Evolutionary conservation across 2,888 invertebrate species (phyloP), one percentile per base, ranked within the genome.

Genomic region (Drosophila parthenogenetica): DNA sequence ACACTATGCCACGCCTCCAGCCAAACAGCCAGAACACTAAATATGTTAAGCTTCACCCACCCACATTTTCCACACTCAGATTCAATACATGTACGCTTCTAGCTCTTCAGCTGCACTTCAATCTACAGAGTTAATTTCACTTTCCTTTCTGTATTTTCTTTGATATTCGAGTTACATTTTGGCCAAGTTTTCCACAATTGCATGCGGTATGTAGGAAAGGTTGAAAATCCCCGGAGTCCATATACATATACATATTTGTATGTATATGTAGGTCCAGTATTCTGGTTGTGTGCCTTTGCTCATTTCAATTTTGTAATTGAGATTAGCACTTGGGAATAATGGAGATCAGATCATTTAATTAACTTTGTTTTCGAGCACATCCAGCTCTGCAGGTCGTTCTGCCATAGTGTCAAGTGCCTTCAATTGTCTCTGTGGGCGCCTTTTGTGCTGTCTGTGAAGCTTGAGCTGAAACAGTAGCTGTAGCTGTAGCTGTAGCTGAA

Each of bases 291-390:
- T 69, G 69, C 61, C 67, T 69, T 78, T 82, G 87, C 82, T 90
- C 89, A 89, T 83, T 91, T 89, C 87, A 89, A 90, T 90, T 89
- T 89, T 83, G 87, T 90, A 90, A 91, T 89, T 90, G 88, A 87
- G 91, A 89, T 88, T 90, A 85, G 83, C 90, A 82, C 87, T 87
- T 86, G 86, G 89, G 87, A 79, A 89, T 89, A 90, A 90, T 87
- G 83, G 83, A 90, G 91, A 91, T 90, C 89, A 86, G 87, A 91
- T 90, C 90, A 90, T 90, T 90, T 91, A 90, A 90, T 90, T 90
- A 90, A 90, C 85, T 90, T 91, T 89, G 80, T 81, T 85, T 79
- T 88, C 89, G 78, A 82, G 83, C 78, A 82, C 83, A 88, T 82
- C 67, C 64, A 73, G 65, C 63, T 54, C 61, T 62, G 46, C 66